Evolutionary conservation across 2,888 invertebrate genomes (phyloP).

Genomic region (Pseudanteris insignis): DNA sequence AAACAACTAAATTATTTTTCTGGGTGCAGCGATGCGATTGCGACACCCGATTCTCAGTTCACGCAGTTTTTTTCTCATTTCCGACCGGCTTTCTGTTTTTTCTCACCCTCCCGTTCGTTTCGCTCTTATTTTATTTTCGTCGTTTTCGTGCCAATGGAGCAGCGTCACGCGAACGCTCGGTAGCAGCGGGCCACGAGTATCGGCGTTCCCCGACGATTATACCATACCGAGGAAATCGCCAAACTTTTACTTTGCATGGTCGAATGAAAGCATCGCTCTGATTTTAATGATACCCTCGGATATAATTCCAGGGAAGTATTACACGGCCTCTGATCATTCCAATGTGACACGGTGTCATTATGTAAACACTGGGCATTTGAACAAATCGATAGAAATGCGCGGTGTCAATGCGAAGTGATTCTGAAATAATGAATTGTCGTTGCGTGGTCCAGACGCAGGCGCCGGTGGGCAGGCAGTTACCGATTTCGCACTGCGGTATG

Average conservation of each 20-base stretch:
- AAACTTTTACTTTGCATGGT: constrained; percentile 36
- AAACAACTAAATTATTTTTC: no score
- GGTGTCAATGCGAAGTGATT: constrained; percentile 16
- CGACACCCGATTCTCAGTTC: no score
- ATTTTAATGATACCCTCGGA: constrained; percentile 50
- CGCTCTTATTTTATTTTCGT: no score
- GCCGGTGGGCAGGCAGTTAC: constrained; percentile 6
- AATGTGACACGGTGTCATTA: constrained; percentile 32
- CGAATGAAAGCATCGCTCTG: constrained; percentile 47
- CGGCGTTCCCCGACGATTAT: no score
- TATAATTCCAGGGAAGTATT: constrained; percentile 24
- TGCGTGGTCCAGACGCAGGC: constrained; percentile 19
- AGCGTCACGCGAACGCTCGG: no score
- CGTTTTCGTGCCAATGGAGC: no score
- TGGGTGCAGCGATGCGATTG: no score
- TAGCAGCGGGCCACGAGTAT: no score
- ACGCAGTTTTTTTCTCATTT: no score
- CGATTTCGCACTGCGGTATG: constrained; percentile 23
- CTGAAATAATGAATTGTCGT: constrained; percentile 32
- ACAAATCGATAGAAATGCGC: constrained; percentile 39
- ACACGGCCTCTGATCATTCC: constrained; percentile 8
- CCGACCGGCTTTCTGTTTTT: no score
- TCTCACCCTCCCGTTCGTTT: no score
- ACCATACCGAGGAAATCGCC: constrained; percentile 9
- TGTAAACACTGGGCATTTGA: constrained; percentile 33